Evolutionary conservation across 2,888 invertebrate species (phyloP), one percentile per base, ranked within the genome.

Genomic region (Empis stercorea): DNA sequence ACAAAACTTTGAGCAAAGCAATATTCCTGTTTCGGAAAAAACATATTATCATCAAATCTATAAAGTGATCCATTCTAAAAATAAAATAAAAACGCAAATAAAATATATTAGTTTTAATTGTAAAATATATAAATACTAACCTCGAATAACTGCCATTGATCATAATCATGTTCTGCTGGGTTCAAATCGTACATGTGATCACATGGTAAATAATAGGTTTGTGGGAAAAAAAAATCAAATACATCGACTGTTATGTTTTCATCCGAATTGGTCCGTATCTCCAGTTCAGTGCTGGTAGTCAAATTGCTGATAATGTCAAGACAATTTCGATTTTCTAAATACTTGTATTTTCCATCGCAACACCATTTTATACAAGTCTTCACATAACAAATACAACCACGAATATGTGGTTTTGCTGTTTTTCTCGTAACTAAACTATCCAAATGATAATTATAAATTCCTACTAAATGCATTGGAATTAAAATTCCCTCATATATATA

Each of bases 351-450:
- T 10, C 10, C 17, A 37, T 37, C n/a, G 16, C 40, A 40, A 23
- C 40, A 40, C 40, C 23, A 40, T 15, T 20, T 14, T n/a, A 40
- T 7, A 40, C 40, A 40, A 23, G 17, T 23, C 20, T 40, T 40
- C n/a, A 40, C n/a, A 7, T 54, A 34, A 48, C 63, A 63, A 5
- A 59, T 49, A 44, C 64, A 64, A 9, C 64, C 63, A 5, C 61
- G 55, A 3, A 56, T 23, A 49, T 59, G 58, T 1, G 52, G 56
- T 4, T 56, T 46, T 3, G 59, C 63, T 23, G 60, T 57, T 1
- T 60, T 41, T 0, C 49, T 56, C 40, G 57, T 55, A 0, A 59
- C 58, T n/a, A 57, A 56, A 38, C 61, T 60, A 42, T 60, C 56
- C 6, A 63, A 58, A 48, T 59, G 54, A 46, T 64, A 58, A 37